Percentiles rank a stretch among this genome's conserved stretches.
Evolutionary conservation across 1,140 invertebrate genomes (phyloP).

Genomic region (Drosophila kurseongensis): DNA sequence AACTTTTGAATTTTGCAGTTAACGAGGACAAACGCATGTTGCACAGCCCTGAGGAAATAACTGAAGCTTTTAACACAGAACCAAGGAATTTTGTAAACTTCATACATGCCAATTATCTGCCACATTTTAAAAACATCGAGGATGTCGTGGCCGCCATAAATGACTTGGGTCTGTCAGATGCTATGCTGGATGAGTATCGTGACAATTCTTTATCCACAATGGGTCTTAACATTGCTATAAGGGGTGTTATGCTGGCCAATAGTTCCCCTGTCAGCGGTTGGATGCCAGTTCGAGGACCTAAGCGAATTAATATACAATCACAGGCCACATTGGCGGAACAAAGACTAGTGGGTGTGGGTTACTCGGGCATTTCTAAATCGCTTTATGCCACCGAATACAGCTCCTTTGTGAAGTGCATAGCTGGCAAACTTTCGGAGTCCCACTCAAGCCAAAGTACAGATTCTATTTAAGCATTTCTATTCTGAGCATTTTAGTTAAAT

Average conservation of each 20-base stretch:
- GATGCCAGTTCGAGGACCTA: slow-evolving; percentile 89
- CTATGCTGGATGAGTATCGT: slow-evolving; percentile 88
- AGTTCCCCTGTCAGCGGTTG: slow-evolving; percentile 88
- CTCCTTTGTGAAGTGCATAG: slow-evolving; percentile 56
- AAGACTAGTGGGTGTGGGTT: slow-evolving; percentile 38
- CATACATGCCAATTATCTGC: slow-evolving; percentile 90
- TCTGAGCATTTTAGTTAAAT: not conserved
- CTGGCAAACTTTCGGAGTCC: not conserved
- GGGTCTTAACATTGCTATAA: slow-evolving; percentile 87
- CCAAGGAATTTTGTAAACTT: slow-evolving; percentile 88
- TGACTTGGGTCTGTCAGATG: slow-evolving; percentile 87
- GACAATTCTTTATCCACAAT: slow-evolving; percentile 86
- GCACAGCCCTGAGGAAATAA: slow-evolving; percentile 88
- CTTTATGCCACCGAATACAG: slow-evolving; percentile 71
- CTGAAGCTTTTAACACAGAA: slow-evolving; percentile 88
- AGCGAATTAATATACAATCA: slow-evolving; percentile 55
- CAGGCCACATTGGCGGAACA: slow-evolving; percentile 34
- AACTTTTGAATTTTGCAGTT: slow-evolving; percentile 13
- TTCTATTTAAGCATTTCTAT: not conserved
- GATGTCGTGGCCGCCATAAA: slow-evolving; percentile 86
- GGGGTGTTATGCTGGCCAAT: slow-evolving; percentile 90
- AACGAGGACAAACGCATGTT: slow-evolving; percentile 84
- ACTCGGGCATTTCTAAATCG: slow-evolving; percentile 48
- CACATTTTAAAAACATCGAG: slow-evolving; percentile 88
- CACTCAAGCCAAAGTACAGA: slow-evolving; percentile 5